phyloP scores from a whole-genome alignment of 2,888 invertebrate genomes.

The Drosophila ustulata region DNA sequence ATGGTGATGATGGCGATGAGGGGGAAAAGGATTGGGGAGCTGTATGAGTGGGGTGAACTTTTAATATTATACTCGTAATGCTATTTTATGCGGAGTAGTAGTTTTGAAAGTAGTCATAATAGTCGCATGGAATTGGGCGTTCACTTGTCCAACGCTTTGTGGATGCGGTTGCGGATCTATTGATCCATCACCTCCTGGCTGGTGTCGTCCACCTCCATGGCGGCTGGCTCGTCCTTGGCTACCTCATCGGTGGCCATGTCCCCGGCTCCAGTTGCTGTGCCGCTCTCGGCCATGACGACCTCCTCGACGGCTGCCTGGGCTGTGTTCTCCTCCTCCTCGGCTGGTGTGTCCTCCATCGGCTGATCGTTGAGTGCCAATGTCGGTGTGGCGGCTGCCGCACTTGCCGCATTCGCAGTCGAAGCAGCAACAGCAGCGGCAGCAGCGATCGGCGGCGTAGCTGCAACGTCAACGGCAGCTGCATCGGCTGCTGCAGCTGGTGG shows the following conservation, averaged over 20 bases:
- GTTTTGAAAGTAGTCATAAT: constrained; percentile 52
- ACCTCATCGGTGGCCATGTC: constrained; percentile 82
- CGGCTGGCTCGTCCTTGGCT: constrained; percentile 81
- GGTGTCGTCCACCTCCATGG: constrained; percentile 85
- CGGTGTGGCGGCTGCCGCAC: constrained; percentile 49
- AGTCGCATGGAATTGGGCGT: constrained; percentile 38
- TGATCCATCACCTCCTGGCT: constrained; percentile 85
- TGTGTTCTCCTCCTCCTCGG: constrained; percentile 74
- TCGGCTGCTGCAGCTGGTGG: constrained; percentile 11
- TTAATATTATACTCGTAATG: constrained; percentile 44
- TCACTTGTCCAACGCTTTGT: constrained; percentile 18
- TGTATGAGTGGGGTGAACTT: constrained; percentile 7
- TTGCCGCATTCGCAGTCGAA: constrained; percentile 1
- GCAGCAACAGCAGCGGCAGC: constrained; percentile 13
- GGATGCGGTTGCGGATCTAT: constrained; percentile 53
- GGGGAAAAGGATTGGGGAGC: neutral
- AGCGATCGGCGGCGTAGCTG: constrained; percentile 3
- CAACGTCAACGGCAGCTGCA: neutral
- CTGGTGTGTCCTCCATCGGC: constrained; percentile 80
- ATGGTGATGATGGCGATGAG: neutral
- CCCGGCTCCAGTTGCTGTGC: constrained; percentile 56
- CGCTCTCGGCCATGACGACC: constrained; percentile 81
- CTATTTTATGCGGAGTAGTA: constrained; percentile 57
- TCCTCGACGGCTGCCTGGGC: constrained; percentile 74
- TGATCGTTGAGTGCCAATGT: constrained; percentile 76